A percentile compares a stretch with the other conserved stretches of the same genome.
Evolutionary conservation across 2,888 invertebrate genomes (phyloP).

Genomic region (Exocentrus adspersus): DNA sequence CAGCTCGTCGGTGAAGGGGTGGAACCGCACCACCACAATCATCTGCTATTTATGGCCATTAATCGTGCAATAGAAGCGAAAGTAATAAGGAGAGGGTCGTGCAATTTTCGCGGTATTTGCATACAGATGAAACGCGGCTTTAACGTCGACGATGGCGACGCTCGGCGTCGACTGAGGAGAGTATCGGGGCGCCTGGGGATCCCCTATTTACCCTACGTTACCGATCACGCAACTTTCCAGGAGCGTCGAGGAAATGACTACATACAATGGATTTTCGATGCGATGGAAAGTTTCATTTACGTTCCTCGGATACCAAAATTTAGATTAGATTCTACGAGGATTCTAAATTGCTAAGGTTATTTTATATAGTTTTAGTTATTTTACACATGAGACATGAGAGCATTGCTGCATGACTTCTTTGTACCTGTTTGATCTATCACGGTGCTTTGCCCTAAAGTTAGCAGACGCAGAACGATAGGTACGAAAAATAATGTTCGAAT

Average conservation of each 20-base stretch:
- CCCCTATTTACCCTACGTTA: conserved; percentile 35
- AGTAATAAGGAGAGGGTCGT: conserved; percentile 37
- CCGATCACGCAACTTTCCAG: conserved; percentile 28
- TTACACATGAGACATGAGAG: too few species aligned
- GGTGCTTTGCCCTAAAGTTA: too few species aligned
- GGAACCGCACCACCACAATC: conserved; percentile 35
- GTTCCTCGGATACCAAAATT: too few species aligned
- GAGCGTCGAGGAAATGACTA: conserved; percentile 5
- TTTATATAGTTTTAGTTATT: too few species aligned
- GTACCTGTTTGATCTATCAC: too few species aligned
- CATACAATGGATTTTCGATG: too few species aligned
- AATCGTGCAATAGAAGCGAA: conserved; percentile 35
- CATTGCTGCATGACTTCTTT: too few species aligned
- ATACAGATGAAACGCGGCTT: conserved; percentile 46
- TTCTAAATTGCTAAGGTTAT: too few species aligned
- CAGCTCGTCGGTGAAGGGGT: conserved; percentile 33
- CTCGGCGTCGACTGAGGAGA: conserved; percentile 25
- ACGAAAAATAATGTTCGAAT: too few species aligned
- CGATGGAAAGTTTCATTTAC: too few species aligned
- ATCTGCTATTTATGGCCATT: conserved; percentile 39
- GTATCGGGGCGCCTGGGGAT: conserved; percentile 28
- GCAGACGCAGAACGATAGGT: too few species aligned
- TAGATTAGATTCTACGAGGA: too few species aligned
- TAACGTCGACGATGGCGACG: conserved; percentile 22
- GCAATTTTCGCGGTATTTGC: conserved; percentile 47